These are phyloP conservation scores for Standfussiana lucernea DNA, from an alignment of 2,888 invertebrate genomes.

Conservation along the genomic window DNA sequence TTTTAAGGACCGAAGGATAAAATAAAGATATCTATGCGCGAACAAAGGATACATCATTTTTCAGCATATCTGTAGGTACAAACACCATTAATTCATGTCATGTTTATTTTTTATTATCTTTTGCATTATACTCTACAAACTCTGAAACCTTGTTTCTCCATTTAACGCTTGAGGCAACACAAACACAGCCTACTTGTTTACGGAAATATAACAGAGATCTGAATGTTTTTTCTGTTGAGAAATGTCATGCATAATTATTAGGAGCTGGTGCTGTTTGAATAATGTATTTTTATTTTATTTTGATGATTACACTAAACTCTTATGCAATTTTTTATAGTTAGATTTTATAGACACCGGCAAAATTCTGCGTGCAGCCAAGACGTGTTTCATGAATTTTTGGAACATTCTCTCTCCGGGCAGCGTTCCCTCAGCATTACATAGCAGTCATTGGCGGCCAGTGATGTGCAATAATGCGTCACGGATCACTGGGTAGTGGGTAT, in stretches of 20 bases:
- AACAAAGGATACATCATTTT: neutral
- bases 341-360: neutral
- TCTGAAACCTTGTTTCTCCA: neutral
- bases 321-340: neutral
- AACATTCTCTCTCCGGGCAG: neutral
- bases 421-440: neutral
- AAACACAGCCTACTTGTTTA: neutral
- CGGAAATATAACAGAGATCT: neutral
- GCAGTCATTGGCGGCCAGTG: neutral
- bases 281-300: neutral
- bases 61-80: neutral
- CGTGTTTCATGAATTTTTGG: neutral
- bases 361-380: neutral
- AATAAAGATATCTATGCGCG: neutral
- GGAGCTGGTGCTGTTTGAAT: neutral
- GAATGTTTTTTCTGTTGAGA: neutral
- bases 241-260: slow-evolving; percentile 10
- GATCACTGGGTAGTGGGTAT: slow-evolving; percentile 28
- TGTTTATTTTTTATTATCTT: neutral
- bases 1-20: neutral
- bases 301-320: neutral
- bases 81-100: neutral
- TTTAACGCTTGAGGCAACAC: neutral
- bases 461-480: neutral
- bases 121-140: neutral